Conservation (phyloP, 1,140 invertebrate genomes). For the Bacillus rossius region DNA sequence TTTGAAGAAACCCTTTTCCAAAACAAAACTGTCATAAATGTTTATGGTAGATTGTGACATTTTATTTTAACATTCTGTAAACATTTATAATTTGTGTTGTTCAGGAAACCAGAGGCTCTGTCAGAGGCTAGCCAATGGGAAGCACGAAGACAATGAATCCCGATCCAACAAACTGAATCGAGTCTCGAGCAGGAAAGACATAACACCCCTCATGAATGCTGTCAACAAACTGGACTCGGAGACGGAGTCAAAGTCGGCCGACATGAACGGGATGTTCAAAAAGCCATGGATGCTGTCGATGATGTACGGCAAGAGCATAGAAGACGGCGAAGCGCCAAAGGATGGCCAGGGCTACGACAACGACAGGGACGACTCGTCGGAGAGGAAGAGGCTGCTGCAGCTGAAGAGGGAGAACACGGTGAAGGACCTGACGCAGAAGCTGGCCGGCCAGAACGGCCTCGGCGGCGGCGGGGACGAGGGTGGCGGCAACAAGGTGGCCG, state of each 20-base stretch:
- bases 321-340: constrained; percentile 45
- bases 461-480: constrained; percentile 44
- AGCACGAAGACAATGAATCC: constrained; percentile 33
- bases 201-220: constrained; percentile 51
- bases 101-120: constrained; percentile 8
- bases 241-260: constrained; percentile 31
- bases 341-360: constrained; percentile 49
- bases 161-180: constrained; percentile 41
- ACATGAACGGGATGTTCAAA: constrained; percentile 36
- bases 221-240: constrained; percentile 51
- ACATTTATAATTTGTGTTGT: background rate
- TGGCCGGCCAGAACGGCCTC: constrained; percentile 60
- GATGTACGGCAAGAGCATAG: constrained; percentile 47
- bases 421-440: constrained; percentile 79
- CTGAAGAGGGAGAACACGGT: constrained; percentile 72
- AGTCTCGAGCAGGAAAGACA: constrained; percentile 48
- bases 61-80: too few relatives aligned
- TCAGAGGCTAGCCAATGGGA: constrained; percentile 6
- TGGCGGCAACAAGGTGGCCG: constrained; percentile 21
- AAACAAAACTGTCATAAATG: too few relatives aligned
- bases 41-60: too few relatives aligned
- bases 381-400: constrained; percentile 50
- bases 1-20: too few relatives aligned
- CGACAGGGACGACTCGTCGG: constrained; percentile 35
- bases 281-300: constrained; percentile 56